These are phyloP conservation scores for Periparus ater DNA, from an alignment of 2,797 vertebrate species.

Conservation along the genomic window DNA sequence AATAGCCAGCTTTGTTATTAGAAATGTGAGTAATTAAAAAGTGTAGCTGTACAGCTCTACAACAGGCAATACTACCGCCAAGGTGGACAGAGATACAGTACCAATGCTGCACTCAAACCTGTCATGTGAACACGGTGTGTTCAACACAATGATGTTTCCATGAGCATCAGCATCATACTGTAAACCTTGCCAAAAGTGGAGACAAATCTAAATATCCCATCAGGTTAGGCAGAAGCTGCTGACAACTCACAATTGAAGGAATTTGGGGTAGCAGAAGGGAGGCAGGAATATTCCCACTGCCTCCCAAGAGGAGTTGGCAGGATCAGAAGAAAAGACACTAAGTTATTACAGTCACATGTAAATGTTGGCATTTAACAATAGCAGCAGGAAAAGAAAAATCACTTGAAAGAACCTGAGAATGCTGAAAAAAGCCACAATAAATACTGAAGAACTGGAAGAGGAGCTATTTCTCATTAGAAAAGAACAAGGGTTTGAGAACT, in stretches of 20 bases:
- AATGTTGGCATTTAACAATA: constrained; percentile 25
- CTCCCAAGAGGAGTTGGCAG: constrained; percentile 39
- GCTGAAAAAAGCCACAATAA: constrained; percentile 53
- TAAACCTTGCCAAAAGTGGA: background rate
- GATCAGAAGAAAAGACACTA: constrained; percentile 1
- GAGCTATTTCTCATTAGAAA: constrained; percentile 43
- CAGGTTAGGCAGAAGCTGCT: background rate
- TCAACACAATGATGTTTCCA: background rate
- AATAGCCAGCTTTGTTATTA: background rate
- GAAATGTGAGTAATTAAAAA: background rate
- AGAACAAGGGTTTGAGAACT: constrained; percentile 37
- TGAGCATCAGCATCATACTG: background rate
- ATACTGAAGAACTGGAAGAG: constrained; percentile 27
- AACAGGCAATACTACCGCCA: background rate
- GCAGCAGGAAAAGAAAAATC: constrained; percentile 36
- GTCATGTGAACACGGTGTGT: accelerated
- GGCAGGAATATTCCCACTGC: background rate
- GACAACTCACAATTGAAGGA: background rate
- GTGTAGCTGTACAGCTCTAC: background rate
- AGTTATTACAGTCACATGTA: constrained; percentile 40
- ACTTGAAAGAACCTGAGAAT: constrained; percentile 49
- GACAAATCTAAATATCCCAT: background rate
- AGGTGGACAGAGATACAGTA: background rate
- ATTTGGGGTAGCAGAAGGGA: background rate
- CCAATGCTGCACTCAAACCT: accelerated